Base-by-base conservation (phyloP, 2,797 vertebrate species). In the Molossus molossus region DNA sequence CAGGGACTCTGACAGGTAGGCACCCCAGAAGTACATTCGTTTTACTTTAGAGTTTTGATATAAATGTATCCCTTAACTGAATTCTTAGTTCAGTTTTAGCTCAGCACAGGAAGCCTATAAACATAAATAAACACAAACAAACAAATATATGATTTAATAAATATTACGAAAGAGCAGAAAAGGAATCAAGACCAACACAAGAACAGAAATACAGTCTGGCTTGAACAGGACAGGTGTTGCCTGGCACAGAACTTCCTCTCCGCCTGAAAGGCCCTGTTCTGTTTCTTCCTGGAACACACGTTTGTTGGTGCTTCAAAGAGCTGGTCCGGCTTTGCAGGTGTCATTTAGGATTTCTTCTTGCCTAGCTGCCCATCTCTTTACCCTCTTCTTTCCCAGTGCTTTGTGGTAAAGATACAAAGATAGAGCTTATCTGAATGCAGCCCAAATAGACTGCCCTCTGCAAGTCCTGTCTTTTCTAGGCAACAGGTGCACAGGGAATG, bases 321-420 rank as follows among this genome's bases (percentile, higher is more conserved):
- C 10, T n/a, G 33, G 73, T 8, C 29, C 10, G 87, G 29, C 25
- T 37, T 88, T 15, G 0, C 18, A 83, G 20, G 11, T 53, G 12
- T 77, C 45, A 58, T 90, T 60, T 40, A 91, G 91, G 23, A 4
- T 40, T 80, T 82, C 23, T n/a, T 65, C 67, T 91, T 40, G 5
- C 23, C 58, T 91, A 6, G 7, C 5, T 53, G 75, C 9, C 17
- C 40, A 27, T 58, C 15, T 87, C 29, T 81, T 87, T 82, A 29
- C 27, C 11, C 9, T 83, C n/a, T 72, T 65, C 9, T 85, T 87
- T 21, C 33, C 60, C 81, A 25, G 77, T 40, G 23, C 4, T 21
- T 92, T 95, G 13, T 81, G 40, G 33, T 62, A 50, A 83, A 84
- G 4, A 76, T 70, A n/a, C n/a, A 77, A 93, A 84, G 72, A 85